A percentile compares a stretch with the other conserved stretches of the same genome.
Evolutionary conservation across 2,888 invertebrate genomes (phyloP).

Genomic region (Tinea pellionella): DNA sequence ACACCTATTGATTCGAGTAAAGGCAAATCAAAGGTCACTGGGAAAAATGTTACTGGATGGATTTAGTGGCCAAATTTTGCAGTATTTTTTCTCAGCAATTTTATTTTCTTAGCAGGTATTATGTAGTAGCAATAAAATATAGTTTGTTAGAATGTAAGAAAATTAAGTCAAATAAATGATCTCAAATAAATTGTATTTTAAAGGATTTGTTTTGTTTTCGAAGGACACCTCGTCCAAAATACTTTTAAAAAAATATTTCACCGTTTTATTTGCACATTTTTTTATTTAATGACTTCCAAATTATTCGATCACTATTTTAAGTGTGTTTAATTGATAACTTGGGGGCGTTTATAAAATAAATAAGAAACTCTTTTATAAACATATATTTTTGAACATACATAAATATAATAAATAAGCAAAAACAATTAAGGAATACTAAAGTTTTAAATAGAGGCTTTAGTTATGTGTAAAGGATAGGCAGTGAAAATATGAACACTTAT

Average conservation of each 20-base stretch:
- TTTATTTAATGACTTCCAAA: no score
- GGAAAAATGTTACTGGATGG: slow-evolving; percentile 80
- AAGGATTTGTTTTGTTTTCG: neutral
- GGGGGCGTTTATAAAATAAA: no score
- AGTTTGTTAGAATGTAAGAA: slow-evolving; percentile 12
- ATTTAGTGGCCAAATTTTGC: slow-evolving; percentile 47
- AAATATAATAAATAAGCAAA: no score
- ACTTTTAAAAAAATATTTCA: no score
- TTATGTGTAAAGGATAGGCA: neutral
- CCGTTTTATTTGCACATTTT: no score
- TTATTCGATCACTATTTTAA: no score
- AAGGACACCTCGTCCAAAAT: neutral
- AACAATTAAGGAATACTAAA: no score
- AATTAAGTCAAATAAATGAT: slow-evolving; percentile 9
- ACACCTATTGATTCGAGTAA: slow-evolving; percentile 55
- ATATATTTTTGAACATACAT: no score
- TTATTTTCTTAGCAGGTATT: no score
- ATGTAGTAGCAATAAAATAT: slow-evolving; percentile 41
- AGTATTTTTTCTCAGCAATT: neutral
- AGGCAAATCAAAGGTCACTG: slow-evolving; percentile 80
- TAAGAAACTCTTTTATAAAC: slow-evolving; percentile 8
- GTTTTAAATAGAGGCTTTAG: neutral
- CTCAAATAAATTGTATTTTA: slow-evolving; percentile 13
- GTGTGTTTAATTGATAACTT: no score
- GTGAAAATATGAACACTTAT: neutral